These are phyloP conservation scores for Coregonus clupeaformis DNA, from an alignment of 2,113 vertebrate genomes.

Conservation along the genomic window DNA sequence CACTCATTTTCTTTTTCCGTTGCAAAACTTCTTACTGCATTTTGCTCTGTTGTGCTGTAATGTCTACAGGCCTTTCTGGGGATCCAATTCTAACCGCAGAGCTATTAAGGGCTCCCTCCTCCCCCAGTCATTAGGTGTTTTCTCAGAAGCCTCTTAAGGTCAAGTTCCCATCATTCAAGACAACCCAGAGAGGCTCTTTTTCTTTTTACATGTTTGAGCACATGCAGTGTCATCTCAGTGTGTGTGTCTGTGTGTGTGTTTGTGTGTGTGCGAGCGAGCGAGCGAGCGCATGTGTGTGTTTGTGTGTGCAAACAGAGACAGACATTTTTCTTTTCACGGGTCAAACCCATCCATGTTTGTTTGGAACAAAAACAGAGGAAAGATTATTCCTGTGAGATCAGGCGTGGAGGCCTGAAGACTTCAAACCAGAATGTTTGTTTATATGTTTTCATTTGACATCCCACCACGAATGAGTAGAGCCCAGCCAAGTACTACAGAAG, in stretches of 20 bases:
- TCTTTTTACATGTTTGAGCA: not conserved
- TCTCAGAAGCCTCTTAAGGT: not conserved
- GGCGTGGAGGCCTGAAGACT: constrained; percentile 6
- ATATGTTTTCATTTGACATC: not conserved
- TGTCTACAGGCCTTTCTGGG: not conserved
- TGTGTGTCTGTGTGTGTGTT: no score
- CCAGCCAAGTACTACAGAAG: not conserved
- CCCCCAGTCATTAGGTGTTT: not conserved
- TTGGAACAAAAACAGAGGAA: constrained; percentile 31
- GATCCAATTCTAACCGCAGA: not conserved
- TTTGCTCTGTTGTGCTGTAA: no score
- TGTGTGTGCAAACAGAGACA: no score
- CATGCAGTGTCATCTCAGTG: no score
- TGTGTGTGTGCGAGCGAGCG: no score
- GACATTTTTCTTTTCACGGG: no score
- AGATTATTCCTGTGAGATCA: constrained; percentile 17
- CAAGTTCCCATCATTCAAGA: constrained; percentile 15
- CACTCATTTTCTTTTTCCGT: no score
- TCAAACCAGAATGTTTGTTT: not conserved
- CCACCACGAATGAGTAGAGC: not conserved
- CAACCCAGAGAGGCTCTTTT: not conserved
- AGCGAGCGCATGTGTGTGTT: no score
- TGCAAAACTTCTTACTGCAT: no score
- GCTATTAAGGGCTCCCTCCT: not conserved
- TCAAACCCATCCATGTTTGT: constrained; percentile 16